Conservation (phyloP, 2,113 vertebrate genomes). For the Neogale vison region DNA sequence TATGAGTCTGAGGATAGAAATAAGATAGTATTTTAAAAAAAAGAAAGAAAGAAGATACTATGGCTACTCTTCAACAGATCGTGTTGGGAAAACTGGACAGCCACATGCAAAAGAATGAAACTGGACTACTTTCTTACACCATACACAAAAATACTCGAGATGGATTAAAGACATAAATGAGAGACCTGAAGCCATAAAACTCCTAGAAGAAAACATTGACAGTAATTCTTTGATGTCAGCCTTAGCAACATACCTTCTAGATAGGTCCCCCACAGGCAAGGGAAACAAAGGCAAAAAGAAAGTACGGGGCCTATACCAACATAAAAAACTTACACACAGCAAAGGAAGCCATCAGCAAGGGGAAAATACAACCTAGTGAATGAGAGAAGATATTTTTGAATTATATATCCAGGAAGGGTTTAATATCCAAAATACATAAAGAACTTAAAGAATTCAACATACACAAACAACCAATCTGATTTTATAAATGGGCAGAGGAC, state of each 20-base stretch:
- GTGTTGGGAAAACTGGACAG: neutral
- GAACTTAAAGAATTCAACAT: neutral
- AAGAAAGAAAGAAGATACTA: neutral
- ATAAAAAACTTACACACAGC: neutral
- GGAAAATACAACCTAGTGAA: neutral
- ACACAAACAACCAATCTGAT: neutral
- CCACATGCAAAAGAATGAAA: neutral
- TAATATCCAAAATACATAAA: neutral
- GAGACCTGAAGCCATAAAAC: neutral
- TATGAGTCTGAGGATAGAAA: neutral
- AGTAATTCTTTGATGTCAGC: neutral
- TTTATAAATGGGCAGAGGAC: neutral
- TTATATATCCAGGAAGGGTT: neutral
- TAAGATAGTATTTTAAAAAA: neutral
- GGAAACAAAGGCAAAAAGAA: neutral
- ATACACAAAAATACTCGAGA: neutral
- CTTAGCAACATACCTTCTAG: neutral
- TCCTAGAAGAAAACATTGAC: neutral
- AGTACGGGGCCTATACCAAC: neutral
- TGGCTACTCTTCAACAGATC: neutral
- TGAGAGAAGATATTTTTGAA: neutral
- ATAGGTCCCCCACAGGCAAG: neutral
- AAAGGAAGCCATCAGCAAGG: neutral
- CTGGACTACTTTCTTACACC: too few species aligned
- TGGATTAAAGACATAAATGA: neutral